Conservation (phyloP, 2,888 invertebrate genomes). For the Adineta ricciae region DNA sequence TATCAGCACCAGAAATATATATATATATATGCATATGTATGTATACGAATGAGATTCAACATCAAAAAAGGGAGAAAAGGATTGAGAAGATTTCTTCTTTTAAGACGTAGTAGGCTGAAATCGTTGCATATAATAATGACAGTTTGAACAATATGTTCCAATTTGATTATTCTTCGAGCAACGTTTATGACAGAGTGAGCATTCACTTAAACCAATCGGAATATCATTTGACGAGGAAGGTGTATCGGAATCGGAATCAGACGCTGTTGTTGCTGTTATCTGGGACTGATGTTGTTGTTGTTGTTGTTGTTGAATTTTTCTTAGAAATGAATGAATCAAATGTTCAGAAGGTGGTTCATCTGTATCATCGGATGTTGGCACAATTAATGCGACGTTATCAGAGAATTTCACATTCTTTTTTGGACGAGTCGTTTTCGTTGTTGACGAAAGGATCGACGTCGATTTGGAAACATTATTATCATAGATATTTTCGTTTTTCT, state of each 20-base stretch:
- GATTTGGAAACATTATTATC: neutral
- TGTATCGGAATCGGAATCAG: slow-evolving; percentile 13
- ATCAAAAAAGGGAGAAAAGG: neutral
- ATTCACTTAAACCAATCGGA: neutral
- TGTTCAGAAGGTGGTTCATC: slow-evolving; percentile 3
- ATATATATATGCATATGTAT: neutral
- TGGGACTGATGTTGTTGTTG: no score
- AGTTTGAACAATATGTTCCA: slow-evolving; percentile 1
- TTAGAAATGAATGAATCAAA: slow-evolving; percentile 14
- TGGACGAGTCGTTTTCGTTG: neutral
- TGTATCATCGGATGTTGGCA: neutral
- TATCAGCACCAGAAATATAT: slow-evolving; percentile 15
- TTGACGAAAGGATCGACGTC: neutral
- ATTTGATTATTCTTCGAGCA: neutral
- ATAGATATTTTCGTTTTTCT: neutral
- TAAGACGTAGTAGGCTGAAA: neutral
- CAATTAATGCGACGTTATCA: slow-evolving; percentile 15
- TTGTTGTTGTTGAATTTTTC: neutral
- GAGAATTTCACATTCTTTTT: slow-evolving; percentile 13
- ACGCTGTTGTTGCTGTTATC: neutral
- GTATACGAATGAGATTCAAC: neutral
- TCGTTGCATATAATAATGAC: slow-evolving; percentile 13
- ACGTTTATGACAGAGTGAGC: slow-evolving; percentile 14
- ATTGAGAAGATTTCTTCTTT: neutral
- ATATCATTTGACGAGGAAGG: neutral